Conservation (phyloP, 1,140 invertebrate species). For the Drosophila saltans region DNA sequence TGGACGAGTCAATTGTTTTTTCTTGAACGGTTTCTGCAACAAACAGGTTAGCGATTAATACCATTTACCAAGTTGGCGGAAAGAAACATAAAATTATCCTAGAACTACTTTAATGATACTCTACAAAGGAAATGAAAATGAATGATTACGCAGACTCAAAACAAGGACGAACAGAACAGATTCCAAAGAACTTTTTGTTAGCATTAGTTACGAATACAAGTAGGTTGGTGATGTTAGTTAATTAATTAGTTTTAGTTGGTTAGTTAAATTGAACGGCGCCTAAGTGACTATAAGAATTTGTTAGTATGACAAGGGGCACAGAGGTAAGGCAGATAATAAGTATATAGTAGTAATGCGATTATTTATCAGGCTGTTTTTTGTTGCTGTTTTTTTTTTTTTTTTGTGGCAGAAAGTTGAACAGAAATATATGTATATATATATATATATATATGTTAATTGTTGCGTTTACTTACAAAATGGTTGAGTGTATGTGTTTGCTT, state of each 20-base stretch:
- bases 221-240: slow-evolving; percentile 58
- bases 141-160: slow-evolving; percentile 61
- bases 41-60: slow-evolving; percentile 41
- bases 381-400: slow-evolving; percentile 59
- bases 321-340: slow-evolving; percentile 19
- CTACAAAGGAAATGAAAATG: slow-evolving; percentile 67
- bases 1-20: slow-evolving; percentile 55
- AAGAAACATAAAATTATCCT: slow-evolving; percentile 63
- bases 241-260: slow-evolving; percentile 1
- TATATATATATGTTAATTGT: slow-evolving; percentile 49
- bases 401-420: slow-evolving; percentile 54
- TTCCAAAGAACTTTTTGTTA: slow-evolving; percentile 69
- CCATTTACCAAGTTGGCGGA: not conserved
- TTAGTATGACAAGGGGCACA: slow-evolving; percentile 65
- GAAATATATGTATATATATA: slow-evolving; percentile 46
- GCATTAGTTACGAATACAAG: slow-evolving; percentile 43
- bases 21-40: slow-evolving; percentile 68
- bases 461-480: slow-evolving; percentile 78
- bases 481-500: slow-evolving; percentile 65
- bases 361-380: slow-evolving; percentile 55
- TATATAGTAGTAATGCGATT: slow-evolving; percentile 51
- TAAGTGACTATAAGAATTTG: slow-evolving; percentile 47
- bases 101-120: slow-evolving; percentile 59
- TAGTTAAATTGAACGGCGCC: slow-evolving; percentile 42
- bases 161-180: slow-evolving; percentile 56